A percentile compares a stretch with the other conserved stretches of the same genome.
Conservation (phyloP, 2,113 vertebrate genomes). For the Leucoraja erinaceus region DNA sequence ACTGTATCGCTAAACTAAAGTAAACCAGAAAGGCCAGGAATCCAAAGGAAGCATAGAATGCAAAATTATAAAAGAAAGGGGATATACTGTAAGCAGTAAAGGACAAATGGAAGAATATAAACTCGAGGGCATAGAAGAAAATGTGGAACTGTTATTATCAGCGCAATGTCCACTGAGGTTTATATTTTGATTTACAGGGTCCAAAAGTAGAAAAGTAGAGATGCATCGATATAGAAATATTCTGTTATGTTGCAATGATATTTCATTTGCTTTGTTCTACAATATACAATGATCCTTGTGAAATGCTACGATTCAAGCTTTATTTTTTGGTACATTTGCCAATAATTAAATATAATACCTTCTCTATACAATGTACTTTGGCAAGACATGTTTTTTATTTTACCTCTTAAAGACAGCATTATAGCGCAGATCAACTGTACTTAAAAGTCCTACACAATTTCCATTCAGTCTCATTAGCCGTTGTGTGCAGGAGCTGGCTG, state of each 20-base stretch:
- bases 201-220: neutral
- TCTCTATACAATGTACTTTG: neutral
- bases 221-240: neutral
- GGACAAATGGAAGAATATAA: neutral
- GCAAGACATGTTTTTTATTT: neutral
- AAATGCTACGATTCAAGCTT: neutral
- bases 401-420: neutral
- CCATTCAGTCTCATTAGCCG: slow-evolving; percentile 40
- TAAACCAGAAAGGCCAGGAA: neutral
- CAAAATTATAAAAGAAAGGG: neutral
- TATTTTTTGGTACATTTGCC: neutral
- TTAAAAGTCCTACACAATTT: slow-evolving; percentile 31
- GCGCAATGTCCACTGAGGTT: neutral
- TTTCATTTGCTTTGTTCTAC: neutral
- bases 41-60: neutral
- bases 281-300: neutral
- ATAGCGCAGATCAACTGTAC: neutral
- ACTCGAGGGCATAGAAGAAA: neutral
- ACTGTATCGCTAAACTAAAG: too few species aligned
- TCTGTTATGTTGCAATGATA: neutral
- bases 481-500: neutral
- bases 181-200: neutral
- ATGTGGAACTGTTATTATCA: neutral
- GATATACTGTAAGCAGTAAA: neutral
- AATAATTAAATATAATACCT: neutral